Evolutionary conservation across 1,140 invertebrate species (phyloP).

Genomic region (Bombyx mori): DNA sequence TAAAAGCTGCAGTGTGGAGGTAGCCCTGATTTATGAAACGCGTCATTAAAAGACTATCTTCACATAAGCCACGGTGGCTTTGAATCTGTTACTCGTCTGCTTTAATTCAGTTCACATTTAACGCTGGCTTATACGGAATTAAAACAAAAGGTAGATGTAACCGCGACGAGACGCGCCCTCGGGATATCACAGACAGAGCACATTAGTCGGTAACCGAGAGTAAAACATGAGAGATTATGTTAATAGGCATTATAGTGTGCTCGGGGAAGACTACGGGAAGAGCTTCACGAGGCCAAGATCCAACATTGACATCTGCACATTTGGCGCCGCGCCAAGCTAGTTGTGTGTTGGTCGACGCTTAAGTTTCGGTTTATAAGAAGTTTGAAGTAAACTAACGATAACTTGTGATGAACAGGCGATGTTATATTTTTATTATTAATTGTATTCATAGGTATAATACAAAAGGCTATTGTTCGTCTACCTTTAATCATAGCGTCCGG

Average conservation of each 20-base stretch:
- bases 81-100: too few species aligned
- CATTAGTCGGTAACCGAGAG: constrained; percentile 12
- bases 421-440: too few species aligned
- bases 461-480: too few species aligned
- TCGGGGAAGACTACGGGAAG: constrained; percentile 15
- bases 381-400: constrained; percentile 6
- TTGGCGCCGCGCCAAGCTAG: constrained; percentile 31
- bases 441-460: too few species aligned
- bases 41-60: too few species aligned
- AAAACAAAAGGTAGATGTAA: background rate
- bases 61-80: too few species aligned
- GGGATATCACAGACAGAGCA: constrained; percentile 6
- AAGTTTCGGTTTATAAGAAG: constrained; percentile 17
- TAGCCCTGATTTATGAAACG: too few species aligned
- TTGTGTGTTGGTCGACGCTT: constrained; percentile 10
- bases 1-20: too few species aligned
- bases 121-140: background rate
- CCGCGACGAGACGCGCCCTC: constrained; percentile 1
- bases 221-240: constrained; percentile 26
- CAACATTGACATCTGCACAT: constrained; percentile 37
- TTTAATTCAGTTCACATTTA: too few species aligned
- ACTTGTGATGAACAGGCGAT: background rate
- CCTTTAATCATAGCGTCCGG: too few species aligned
- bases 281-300: constrained; percentile 22
- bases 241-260: constrained; percentile 36